phyloP scores from a whole-genome alignment of 2,888 invertebrate genomes.

The Mythimna pallens region DNA sequence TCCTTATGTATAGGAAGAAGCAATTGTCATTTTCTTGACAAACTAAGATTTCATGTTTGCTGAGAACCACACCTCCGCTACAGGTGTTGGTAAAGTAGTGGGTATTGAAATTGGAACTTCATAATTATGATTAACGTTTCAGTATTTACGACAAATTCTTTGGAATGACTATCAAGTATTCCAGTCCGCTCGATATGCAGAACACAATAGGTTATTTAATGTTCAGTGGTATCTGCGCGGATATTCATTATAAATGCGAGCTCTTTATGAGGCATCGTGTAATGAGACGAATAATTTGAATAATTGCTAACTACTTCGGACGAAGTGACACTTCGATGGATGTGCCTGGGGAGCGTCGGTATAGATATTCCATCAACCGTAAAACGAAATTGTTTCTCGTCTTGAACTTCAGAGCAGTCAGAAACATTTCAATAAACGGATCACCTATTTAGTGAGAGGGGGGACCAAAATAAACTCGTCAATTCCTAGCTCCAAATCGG shows the following conservation, averaged over 20 bases:
- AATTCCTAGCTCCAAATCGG: conserved; percentile 4
- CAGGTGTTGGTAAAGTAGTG: too few relatives aligned
- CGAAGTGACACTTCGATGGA: conserved; percentile 1
- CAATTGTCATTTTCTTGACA: not conserved
- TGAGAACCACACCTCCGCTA: not conserved
- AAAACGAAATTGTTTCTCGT: not conserved
- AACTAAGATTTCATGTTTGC: not conserved
- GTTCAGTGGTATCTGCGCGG: conserved; percentile 13
- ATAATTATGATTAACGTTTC: not conserved
- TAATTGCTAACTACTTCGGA: conserved; percentile 17
- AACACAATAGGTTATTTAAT: conserved; percentile 40
- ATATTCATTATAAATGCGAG: conserved; percentile 26
- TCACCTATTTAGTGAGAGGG: not conserved
- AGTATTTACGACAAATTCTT: not conserved
- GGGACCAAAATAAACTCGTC: conserved; percentile 15
- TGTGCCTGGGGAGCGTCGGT: too few relatives aligned
- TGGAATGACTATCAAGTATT: conserved; percentile 10
- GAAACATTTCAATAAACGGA: not conserved
- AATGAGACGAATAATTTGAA: conserved; percentile 13
- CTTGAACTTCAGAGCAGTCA: not conserved
- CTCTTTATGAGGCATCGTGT: conserved; percentile 14
- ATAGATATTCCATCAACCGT: not conserved
- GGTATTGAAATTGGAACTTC: not conserved
- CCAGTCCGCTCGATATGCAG: conserved; percentile 26
- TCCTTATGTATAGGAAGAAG: not conserved